phyloP scores from a whole-genome alignment of 2,888 invertebrate genomes.

The Nephrotoma appendiculata region DNA sequence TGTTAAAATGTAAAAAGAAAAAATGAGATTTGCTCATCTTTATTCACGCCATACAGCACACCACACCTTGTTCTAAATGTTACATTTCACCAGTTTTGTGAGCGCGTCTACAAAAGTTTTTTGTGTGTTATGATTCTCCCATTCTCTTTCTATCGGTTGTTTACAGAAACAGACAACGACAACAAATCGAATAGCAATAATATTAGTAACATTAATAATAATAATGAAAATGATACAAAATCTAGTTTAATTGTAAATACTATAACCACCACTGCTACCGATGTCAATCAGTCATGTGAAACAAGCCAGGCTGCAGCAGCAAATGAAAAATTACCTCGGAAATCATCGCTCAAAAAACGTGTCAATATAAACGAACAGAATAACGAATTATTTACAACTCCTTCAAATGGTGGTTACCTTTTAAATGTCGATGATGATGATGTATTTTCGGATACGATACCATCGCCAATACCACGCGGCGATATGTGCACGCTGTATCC shows the following conservation, averaged over 20 bases:
- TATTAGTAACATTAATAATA: neutral
- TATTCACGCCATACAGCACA: neutral
- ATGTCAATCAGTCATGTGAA: neutral
- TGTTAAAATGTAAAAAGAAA: neutral
- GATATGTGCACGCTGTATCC: slow-evolving; percentile 38
- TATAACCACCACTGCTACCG: neutral
- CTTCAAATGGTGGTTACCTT: slow-evolving; percentile 15
- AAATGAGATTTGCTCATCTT: neutral
- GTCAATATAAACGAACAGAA: slow-evolving; percentile 30
- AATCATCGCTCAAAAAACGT: slow-evolving; percentile 29
- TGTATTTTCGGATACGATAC: slow-evolving; percentile 40
- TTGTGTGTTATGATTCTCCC: neutral
- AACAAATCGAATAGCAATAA: neutral
- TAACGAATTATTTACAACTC: slow-evolving; percentile 28
- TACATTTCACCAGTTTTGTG: neutral
- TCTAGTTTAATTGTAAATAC: neutral
- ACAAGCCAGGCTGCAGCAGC: neutral
- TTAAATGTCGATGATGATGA: slow-evolving; percentile 39
- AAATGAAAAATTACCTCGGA: slow-evolving; percentile 9
- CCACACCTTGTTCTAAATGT: neutral
- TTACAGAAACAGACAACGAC: neutral
- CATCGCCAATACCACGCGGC: slow-evolving; percentile 32
- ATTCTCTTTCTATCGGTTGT: neutral
- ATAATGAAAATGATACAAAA: neutral
- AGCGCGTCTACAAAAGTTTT: neutral